Base-by-base conservation (phyloP, 2,797 vertebrate species). In the Aldrovandia affinis region DNA sequence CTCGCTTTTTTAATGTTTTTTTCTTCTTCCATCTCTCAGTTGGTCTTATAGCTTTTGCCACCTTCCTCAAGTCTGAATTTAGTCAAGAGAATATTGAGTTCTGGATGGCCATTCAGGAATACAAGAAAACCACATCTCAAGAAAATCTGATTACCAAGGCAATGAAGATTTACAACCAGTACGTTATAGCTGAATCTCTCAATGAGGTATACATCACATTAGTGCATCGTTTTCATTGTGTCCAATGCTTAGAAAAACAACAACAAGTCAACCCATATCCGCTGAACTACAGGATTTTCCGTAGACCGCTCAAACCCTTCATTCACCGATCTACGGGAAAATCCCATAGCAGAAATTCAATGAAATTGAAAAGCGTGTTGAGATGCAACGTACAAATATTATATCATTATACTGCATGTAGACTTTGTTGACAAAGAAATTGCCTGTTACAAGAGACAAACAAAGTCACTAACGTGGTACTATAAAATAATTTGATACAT, bases 41-140 rank as follows among this genome's bases (percentile, higher is more conserved):
- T 86, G 97, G 97, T 44, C 93, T 96, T 78, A 85, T 87, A 0
- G 94, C 97, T 83, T 98, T 99, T 89, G 88, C 90, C 61, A 93
- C 89, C 78, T 98, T 98, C 88, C 91, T 98, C 87, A 96, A 90
- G 86, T 97, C 96, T 0, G 97, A 98, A 89, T 97, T 96, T 91
- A 98, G 97, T 0, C 93, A 97, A 89, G 97, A 99, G 90, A 99
- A 98, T 91, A 95, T 98, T 0, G 95, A 97, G 83, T 99, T 98
- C 93, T 98, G 97, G 97, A 88, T 95, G 61, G 96, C 95, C n/a
- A 98, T 97, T 25, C 95, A 97, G 87, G 95, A 97, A n/a, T 97
- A 96, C 90, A 98, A 96, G 90, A 97, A 94, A 86, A 95, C 88
- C 20, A 92, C 90, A 84, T 87, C 94, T 0, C 87, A 90, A 0